Base-by-base conservation (phyloP, 2,888 invertebrate genomes). In the Tryphoninae sp. region DNA sequence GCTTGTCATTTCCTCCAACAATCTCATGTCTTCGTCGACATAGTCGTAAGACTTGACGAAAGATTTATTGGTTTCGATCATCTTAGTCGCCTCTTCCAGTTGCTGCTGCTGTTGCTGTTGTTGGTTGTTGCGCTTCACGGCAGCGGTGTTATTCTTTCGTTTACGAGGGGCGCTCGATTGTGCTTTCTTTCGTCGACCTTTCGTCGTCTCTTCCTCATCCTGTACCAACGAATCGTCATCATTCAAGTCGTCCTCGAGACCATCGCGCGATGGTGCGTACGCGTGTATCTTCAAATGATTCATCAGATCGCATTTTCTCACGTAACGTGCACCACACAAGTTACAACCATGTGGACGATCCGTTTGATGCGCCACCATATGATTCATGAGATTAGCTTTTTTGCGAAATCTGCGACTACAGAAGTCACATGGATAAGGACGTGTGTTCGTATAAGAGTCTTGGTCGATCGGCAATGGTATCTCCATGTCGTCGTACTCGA, bases 361-460 rank as follows among this genome's bases (percentile, higher is more conserved):
- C 65, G 95, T 96, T 91, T 97, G 97, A 92, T 97, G 97, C 0
- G 96, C 96, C 6, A 96, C 95, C 96, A 97, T 97, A 90, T 97
- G 97, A 91, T 96, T 96, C 95, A 96, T 96, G 0, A 97, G 93
- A 82, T 96, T 96, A 3, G 95, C 95, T 89, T 97, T 97, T 89
- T 97, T 97, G 58, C 96, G 95, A 91, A 97, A 97, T 82, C 97
- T 93, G 0, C 96, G 94, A 82, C 96, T 96, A 90, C 97, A 97
- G 90, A 97, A 97, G 90, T 97, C 97, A 89, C 97, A 97, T 0
- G 97, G 97, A 93, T 96, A 96, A 0, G 97, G 97, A 3, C 96
- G 94, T 89, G 95, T 95, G 1, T 95, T 95, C 45, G 95, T 95
- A 89, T 95, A 95, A 86, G 96, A 96, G 89, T 96, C 95, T 92